phyloP scores from a whole-genome alignment of 2,888 invertebrate genomes.

The Emesis russula region DNA sequence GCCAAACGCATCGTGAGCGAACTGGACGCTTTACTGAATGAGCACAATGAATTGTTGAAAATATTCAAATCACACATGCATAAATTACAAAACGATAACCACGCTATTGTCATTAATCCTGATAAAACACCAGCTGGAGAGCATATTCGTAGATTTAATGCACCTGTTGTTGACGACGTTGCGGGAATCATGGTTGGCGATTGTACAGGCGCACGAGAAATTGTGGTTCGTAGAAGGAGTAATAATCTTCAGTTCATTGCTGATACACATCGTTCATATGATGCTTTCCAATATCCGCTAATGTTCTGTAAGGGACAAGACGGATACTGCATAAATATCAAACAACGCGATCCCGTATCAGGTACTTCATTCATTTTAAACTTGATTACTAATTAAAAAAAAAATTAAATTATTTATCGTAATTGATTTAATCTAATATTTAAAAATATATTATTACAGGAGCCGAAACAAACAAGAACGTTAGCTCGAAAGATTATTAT shows the following conservation, averaged over 20 bases:
- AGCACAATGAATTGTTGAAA: slow-evolving; percentile 87
- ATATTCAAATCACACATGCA: slow-evolving; percentile 88
- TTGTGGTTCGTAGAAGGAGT: slow-evolving; percentile 58
- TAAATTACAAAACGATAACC: slow-evolving; percentile 77
- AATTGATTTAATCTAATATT: neutral
- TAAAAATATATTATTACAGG: slow-evolving; percentile 52
- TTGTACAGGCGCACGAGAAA: slow-evolving; percentile 47
- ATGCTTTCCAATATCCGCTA: slow-evolving; percentile 68
- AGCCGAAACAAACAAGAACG: slow-evolving; percentile 58
- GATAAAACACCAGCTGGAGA: slow-evolving; percentile 89
- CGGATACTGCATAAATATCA: slow-evolving; percentile 59
- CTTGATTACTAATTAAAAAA: too few species aligned
- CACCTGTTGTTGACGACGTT: slow-evolving; percentile 85
- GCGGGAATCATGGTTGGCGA: slow-evolving; percentile 53
- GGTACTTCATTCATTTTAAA: neutral
- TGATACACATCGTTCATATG: slow-evolving; percentile 36
- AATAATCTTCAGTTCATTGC: slow-evolving; percentile 54
- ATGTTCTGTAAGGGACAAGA: slow-evolving; percentile 73
- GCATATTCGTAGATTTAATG: slow-evolving; percentile 90
- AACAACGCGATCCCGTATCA: neutral
- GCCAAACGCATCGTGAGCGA: slow-evolving; percentile 62
- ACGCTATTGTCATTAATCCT: slow-evolving; percentile 60
- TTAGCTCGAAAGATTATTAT: slow-evolving; percentile 68
- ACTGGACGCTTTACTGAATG: slow-evolving; percentile 63
- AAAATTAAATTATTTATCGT: too few species aligned